Conservation (phyloP, 1,140 invertebrate genomes). For the Micrasema minimum region DNA sequence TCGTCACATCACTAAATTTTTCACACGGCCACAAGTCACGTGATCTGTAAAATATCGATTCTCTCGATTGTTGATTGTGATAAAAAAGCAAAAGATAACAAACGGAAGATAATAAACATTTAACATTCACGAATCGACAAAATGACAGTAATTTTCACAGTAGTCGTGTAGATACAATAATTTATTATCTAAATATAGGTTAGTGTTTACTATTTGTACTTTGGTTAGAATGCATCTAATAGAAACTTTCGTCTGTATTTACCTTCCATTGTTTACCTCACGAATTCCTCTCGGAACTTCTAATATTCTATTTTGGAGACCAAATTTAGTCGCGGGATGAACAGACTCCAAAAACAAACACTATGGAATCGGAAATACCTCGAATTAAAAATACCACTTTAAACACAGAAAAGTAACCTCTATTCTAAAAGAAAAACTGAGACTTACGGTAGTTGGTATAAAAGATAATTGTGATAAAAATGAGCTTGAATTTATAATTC, state of each 20-base stretch:
- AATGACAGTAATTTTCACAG: too few species aligned
- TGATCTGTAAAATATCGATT: too few species aligned
- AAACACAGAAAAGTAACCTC: neutral
- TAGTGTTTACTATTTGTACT: constrained; percentile 53
- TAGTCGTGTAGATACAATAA: too few species aligned
- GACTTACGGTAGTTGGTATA: constrained; percentile 17
- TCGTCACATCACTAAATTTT: too few species aligned
- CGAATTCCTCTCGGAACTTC: constrained; percentile 8
- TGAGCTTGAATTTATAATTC: too few species aligned
- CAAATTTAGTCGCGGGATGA: too few species aligned
- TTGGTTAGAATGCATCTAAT: constrained; percentile 35
- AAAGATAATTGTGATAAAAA: neutral
- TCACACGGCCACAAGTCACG: too few species aligned
- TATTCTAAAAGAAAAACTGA: neutral
- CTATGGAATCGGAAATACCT: neutral
- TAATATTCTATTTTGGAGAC: constrained; percentile 3
- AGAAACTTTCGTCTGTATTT: constrained; percentile 18
- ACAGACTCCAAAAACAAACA: constrained; percentile 1
- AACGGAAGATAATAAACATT: neutral
- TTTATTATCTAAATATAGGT: constrained; percentile 16
- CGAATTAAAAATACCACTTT: neutral
- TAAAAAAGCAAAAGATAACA: too few species aligned
- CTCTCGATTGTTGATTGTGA: too few species aligned
- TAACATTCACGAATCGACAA: neutral
- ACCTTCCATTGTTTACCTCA: constrained; percentile 34